Conservation (phyloP, 2,888 invertebrate genomes). For the Luperina testacea region DNA sequence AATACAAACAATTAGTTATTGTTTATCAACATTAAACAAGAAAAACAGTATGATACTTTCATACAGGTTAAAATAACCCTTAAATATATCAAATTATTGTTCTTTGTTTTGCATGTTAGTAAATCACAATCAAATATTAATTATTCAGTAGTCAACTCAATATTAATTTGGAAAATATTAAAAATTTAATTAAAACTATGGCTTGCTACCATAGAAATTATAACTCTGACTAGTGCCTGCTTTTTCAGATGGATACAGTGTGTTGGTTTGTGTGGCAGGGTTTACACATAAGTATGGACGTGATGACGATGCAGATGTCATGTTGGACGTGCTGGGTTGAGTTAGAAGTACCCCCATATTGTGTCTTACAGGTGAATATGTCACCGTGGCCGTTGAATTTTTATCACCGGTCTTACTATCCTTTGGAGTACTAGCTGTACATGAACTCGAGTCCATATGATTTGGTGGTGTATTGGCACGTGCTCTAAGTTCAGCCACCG, state of each 20-base stretch:
- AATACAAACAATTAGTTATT: neutral
- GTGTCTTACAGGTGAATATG: conserved; percentile 6
- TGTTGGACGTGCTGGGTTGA: neutral
- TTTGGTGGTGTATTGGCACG: neutral
- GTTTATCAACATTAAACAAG: neutral
- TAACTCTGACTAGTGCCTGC: neutral
- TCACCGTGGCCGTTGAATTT: neutral
- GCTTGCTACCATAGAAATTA: neutral
- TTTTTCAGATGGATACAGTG: neutral
- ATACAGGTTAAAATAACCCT: neutral
- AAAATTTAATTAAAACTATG: neutral
- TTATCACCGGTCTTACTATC: neutral
- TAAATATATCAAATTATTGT: neutral
- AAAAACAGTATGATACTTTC: neutral
- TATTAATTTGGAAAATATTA: neutral
- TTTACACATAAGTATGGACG: neutral
- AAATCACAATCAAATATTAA: neutral
- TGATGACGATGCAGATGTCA: too few relatives aligned
- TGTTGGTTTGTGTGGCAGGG: neutral
- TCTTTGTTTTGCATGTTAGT: neutral
- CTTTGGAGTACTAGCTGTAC: neutral
- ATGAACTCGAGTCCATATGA: neutral
- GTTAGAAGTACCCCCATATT: neutral
- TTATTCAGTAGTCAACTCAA: neutral
- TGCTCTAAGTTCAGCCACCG: neutral